Percentiles rank a stretch among this genome's conserved stretches.
phyloP scores from a whole-genome alignment of 2,113 vertebrate species.

The Peromyscus polionotus region DNA sequence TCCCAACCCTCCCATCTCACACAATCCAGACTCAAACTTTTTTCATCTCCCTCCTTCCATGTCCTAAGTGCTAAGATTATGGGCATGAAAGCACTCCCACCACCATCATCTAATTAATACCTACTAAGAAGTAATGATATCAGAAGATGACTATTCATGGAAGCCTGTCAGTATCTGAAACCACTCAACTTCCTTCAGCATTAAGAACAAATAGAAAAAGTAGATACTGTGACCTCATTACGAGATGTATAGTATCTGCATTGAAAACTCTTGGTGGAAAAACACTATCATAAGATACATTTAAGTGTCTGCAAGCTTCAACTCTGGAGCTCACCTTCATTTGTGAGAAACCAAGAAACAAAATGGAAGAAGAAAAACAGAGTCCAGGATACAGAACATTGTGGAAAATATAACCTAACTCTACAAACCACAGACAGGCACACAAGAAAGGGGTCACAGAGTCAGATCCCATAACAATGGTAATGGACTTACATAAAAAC shows the following conservation, averaged over 20 bases:
- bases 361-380: neutral
- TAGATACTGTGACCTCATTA: neutral
- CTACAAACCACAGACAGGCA: neutral
- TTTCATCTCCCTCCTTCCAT: neutral
- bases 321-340: neutral
- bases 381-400: neutral
- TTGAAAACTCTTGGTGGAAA: neutral
- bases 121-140: neutral
- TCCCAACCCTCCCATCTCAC: too few relatives aligned
- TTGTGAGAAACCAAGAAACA: neutral
- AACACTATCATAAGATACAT: neutral
- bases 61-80: neutral
- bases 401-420: neutral
- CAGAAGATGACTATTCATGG: neutral
- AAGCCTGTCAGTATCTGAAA: neutral
- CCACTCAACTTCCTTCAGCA: neutral
- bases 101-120: neutral
- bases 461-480: neutral
- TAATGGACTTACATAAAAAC: neutral
- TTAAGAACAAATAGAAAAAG: neutral
- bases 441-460: neutral
- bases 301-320: slow-evolving; percentile 3
- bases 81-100: neutral
- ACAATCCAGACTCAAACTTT: neutral
- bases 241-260: neutral